Conservation (phyloP, 2,797 vertebrate genomes). For the Enteromius trimaculatus region DNA sequence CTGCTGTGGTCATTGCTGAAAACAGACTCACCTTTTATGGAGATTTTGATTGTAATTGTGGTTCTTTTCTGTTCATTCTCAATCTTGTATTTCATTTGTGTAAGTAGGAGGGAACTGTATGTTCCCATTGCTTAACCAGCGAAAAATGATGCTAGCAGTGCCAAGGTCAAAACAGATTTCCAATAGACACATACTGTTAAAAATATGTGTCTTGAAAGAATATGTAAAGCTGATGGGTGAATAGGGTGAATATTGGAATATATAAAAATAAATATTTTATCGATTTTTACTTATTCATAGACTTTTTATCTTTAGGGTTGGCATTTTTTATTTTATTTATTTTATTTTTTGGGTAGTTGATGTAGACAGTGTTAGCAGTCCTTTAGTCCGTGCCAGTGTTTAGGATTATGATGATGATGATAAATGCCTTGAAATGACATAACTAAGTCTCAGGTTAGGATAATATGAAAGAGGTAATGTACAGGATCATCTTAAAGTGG, state of each 20-base stretch:
- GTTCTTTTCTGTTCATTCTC: not conserved
- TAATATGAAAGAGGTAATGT: not conserved
- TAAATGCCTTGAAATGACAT: not conserved
- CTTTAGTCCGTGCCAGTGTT: not conserved
- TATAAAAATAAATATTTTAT: not conserved
- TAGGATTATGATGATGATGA: slow-evolving; percentile 4
- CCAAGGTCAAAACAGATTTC: not conserved
- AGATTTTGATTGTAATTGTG: not conserved
- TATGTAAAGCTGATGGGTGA: not conserved
- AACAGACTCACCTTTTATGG: slow-evolving; percentile 18
- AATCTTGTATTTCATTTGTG: not conserved
- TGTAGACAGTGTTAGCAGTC: not conserved
- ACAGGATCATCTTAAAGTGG: slow-evolving; percentile 1
- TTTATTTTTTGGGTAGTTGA: not conserved
- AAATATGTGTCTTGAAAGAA: not conserved
- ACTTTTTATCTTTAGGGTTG: not conserved
- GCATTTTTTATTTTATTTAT: not conserved
- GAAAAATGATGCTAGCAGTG: not conserved
- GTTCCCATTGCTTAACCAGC: not conserved
- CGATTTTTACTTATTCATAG: not conserved
- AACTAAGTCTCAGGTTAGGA: not conserved
- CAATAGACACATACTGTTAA: not conserved
- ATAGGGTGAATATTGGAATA: not conserved
- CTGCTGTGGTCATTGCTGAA: slow-evolving; percentile 30
- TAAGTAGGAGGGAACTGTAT: slow-evolving; percentile 28